phyloP scores from a whole-genome alignment of 2,888 invertebrate genomes.

The Hipparchia sbordonii region DNA sequence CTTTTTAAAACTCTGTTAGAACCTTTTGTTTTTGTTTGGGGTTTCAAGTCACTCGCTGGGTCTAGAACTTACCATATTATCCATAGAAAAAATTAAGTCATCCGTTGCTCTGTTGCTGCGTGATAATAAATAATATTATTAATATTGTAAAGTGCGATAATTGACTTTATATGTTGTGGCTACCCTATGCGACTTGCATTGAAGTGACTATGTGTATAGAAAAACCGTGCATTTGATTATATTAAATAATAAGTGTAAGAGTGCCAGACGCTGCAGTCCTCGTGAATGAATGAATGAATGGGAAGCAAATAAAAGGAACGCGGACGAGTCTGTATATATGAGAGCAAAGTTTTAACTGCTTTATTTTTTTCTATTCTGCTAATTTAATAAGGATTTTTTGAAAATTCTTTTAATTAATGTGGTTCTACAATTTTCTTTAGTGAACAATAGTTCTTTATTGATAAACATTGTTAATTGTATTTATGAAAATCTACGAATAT shows the following conservation, averaged over 20 bases:
- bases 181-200: not conserved
- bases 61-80: too few relatives aligned
- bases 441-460: too few relatives aligned
- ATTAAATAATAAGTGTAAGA: conserved; percentile 26
- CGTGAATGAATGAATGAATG: conserved; percentile 14
- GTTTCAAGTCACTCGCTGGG: too few relatives aligned
- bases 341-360: conserved; percentile 11
- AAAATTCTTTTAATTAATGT: not conserved
- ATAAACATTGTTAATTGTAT: not conserved
- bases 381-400: conserved; percentile 8
- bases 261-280: conserved; percentile 14
- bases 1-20: too few relatives aligned
- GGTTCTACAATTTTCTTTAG: not conserved
- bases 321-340: not conserved
- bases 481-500: too few relatives aligned
- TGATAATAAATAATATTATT: not conserved
- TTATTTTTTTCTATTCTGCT: conserved; percentile 13
- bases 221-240: conserved; percentile 25
- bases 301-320: conserved; percentile 4
- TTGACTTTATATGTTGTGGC: not conserved
- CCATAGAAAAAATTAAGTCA: too few relatives aligned
- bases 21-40: too few relatives aligned
- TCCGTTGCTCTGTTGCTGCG: too few relatives aligned
- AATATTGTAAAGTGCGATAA: not conserved
- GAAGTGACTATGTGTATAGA: conserved; percentile 18